Percentiles rank a stretch among this genome's conserved stretches.
phyloP scores from a whole-genome alignment of 2,113 vertebrate species.

The Hucho hucho region DNA sequence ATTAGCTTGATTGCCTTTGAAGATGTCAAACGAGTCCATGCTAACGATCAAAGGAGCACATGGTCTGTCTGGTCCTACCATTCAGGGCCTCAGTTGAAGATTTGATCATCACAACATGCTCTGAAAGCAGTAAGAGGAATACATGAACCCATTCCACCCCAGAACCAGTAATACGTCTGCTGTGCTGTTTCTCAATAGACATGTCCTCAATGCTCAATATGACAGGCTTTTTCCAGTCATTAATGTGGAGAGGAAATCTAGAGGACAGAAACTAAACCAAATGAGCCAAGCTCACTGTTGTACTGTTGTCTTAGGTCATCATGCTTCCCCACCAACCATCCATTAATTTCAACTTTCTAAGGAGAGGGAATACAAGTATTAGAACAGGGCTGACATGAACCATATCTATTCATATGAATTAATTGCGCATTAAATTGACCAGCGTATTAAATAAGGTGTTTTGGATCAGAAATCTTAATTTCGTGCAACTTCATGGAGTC shows the following conservation, averaged over 20 bases:
- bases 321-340: constrained; percentile 16
- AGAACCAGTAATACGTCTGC: background rate
- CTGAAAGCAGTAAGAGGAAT: background rate
- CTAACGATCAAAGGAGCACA: constrained; percentile 3
- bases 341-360: background rate
- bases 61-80: too few relatives aligned
- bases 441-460: constrained; percentile 3
- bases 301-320: constrained; percentile 1
- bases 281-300: constrained; percentile 16
- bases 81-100: background rate
- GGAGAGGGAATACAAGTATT: background rate
- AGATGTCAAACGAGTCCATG: constrained; percentile 33
- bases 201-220: background rate
- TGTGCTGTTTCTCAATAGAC: background rate
- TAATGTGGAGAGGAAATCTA: background rate
- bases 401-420: constrained; percentile 7
- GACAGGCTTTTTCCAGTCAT: constrained; percentile 13
- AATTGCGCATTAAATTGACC: constrained; percentile 3
- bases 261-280: constrained; percentile 9
- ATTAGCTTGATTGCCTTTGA: constrained; percentile 53
- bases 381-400: constrained; percentile 11
- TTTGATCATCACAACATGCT: background rate
- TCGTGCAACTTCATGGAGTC: constrained; percentile 5
- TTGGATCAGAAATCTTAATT: constrained; percentile 11
- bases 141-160: background rate